Percentiles rank a stretch among this genome's conserved stretches.
Evolutionary conservation across 2,113 vertebrate species (phyloP).

Genomic region (Fulica atra): DNA sequence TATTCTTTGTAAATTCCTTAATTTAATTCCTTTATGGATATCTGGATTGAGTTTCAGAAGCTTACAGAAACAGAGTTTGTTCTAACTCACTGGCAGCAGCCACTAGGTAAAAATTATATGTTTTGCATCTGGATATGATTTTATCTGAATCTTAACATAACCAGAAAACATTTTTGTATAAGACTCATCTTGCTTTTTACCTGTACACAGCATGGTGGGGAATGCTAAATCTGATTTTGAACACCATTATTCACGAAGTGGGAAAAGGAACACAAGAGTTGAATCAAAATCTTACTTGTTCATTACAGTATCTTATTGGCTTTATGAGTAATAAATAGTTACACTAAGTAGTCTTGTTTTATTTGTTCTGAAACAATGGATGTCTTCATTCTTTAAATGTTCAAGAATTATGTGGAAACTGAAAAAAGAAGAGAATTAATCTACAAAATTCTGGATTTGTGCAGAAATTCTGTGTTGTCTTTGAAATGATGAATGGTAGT

Average conservation of each 20-base stretch:
- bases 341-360: background rate
- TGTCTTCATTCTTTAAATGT: background rate
- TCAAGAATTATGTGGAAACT: background rate
- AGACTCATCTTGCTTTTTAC: background rate
- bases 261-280: background rate
- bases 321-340: background rate
- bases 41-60: background rate
- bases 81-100: background rate
- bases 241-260: background rate
- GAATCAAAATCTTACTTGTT: background rate
- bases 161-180: background rate
- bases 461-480: too few relatives aligned
- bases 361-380: background rate
- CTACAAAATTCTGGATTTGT: background rate
- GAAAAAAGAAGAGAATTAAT: background rate
- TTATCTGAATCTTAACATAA: background rate
- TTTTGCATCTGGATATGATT: background rate
- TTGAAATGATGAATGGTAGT: background rate
- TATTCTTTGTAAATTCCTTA: background rate
- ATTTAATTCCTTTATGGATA: background rate
- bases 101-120: background rate
- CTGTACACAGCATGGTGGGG: background rate
- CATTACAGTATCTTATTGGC: background rate
- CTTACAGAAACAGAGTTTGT: background rate
- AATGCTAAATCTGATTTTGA: background rate